Evolutionary conservation across 2,113 vertebrate species (phyloP).

Genomic region (Vireo altiloquus): DNA sequence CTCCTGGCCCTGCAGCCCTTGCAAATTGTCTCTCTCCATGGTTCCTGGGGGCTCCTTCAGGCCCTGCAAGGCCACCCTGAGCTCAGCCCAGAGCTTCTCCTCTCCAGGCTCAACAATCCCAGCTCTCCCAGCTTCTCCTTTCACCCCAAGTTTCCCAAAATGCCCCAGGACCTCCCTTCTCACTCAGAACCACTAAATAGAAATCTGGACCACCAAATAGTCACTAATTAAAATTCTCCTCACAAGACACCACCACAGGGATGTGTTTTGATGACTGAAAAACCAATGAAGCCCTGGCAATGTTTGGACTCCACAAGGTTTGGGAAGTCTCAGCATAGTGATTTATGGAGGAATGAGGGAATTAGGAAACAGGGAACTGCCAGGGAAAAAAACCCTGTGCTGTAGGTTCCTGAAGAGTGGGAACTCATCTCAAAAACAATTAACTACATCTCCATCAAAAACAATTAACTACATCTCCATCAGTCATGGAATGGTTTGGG

Average conservation of each 20-base stretch:
- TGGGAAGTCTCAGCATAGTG: neutral
- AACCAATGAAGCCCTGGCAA: neutral
- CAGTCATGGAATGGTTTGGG: neutral
- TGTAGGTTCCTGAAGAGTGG: neutral
- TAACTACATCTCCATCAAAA: neutral
- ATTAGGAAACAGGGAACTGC: neutral
- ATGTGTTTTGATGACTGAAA: neutral
- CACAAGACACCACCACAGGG: neutral
- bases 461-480: neutral
- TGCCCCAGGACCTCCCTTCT: neutral
- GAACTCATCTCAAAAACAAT: neutral
- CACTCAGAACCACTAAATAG: neutral
- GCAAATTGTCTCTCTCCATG: no score
- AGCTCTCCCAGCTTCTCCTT: neutral
- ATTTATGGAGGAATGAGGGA: neutral
- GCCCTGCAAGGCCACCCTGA: no score
- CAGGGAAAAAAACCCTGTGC: neutral
- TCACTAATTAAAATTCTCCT: neutral
- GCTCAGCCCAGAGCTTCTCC: neutral
- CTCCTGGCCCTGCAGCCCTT: no score
- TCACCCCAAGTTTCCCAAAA: neutral
- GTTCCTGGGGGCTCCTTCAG: no score
- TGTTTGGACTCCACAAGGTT: neutral
- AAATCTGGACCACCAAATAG: neutral
- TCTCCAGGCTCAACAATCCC: neutral